Evolutionary conservation across 92 coral and sea anemone species (phyloP).

Genomic region (Zoanthus solanderi): DNA sequence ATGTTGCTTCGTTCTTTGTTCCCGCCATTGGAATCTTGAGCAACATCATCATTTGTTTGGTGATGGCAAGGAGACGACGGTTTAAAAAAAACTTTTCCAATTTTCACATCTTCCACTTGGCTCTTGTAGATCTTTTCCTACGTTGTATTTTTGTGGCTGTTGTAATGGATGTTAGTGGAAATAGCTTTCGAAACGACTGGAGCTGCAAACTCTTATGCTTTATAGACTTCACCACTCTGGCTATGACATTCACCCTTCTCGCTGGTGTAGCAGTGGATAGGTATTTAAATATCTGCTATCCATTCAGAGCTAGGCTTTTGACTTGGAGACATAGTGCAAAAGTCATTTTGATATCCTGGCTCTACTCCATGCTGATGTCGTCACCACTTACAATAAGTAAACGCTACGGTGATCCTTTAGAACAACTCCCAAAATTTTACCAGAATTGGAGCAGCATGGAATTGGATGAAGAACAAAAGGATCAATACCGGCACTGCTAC

Average conservation of each 20-base stretch:
- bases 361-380: slow-evolving; percentile 49
- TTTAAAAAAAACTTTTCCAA: slow-evolving; percentile 38
- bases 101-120: slow-evolving; percentile 36
- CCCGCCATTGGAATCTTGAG: slow-evolving; percentile 23
- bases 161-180: background rate
- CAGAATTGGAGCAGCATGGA: slow-evolving; percentile 16
- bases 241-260: slow-evolving; percentile 19
- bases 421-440: background rate
- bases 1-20: background rate
- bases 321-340: slow-evolving; percentile 66
- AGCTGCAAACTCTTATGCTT: slow-evolving; percentile 28
- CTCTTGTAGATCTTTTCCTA: slow-evolving; percentile 15
- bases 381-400: slow-evolving; percentile 46
- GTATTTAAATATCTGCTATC: slow-evolving; percentile 37
- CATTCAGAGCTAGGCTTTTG: slow-evolving; percentile 52
- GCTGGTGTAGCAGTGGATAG: slow-evolving; percentile 37
- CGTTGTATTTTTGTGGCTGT: slow-evolving; percentile 23
- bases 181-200: background rate
- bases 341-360: slow-evolving; percentile 50
- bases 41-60: slow-evolving; percentile 17
- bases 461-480: slow-evolving; percentile 1
- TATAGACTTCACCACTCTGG: slow-evolving; percentile 18
- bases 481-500: slow-evolving; percentile 20
- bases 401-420: slow-evolving; percentile 24
- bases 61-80: slow-evolving; percentile 21